Conservation (phyloP, 1,140 invertebrate genomes). For the Marisa cornuarietis region DNA sequence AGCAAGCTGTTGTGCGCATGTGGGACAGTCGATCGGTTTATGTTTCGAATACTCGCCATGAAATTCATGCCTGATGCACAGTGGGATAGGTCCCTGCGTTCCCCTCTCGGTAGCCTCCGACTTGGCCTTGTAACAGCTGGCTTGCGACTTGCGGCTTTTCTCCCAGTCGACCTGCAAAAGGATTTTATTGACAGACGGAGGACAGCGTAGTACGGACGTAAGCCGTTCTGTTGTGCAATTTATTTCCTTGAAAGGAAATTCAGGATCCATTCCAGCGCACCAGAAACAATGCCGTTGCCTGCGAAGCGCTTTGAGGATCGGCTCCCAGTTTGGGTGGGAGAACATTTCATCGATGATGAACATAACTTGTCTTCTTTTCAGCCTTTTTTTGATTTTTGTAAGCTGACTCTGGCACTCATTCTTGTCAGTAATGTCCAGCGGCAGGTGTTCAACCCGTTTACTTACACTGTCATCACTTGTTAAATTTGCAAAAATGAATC, state of each 20-base stretch:
- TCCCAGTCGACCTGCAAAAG: conserved; percentile 1
- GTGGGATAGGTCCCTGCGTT: not conserved
- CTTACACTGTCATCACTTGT: too few relatives aligned
- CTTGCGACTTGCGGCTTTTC: not conserved
- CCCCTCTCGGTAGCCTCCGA: not conserved
- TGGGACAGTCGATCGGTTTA: not conserved
- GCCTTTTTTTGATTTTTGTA: too few relatives aligned
- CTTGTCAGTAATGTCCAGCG: not conserved
- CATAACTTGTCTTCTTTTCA: not conserved
- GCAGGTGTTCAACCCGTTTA: not conserved
- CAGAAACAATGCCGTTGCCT: not conserved
- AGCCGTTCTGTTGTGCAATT: too few relatives aligned
- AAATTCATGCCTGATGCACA: not conserved
- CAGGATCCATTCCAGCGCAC: not conserved
- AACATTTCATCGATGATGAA: not conserved
- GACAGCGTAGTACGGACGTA: not conserved
- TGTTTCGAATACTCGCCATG: not conserved
- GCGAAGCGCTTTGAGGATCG: not conserved
- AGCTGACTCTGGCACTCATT: not conserved
- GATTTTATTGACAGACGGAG: not conserved
- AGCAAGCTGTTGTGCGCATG: not conserved
- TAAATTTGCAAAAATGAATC: not conserved
- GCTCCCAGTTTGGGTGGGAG: not conserved
- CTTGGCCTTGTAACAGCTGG: not conserved
- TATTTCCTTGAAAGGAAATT: not conserved